Conservation (phyloP, 1,140 invertebrate genomes). For the Heliconius himera region DNA sequence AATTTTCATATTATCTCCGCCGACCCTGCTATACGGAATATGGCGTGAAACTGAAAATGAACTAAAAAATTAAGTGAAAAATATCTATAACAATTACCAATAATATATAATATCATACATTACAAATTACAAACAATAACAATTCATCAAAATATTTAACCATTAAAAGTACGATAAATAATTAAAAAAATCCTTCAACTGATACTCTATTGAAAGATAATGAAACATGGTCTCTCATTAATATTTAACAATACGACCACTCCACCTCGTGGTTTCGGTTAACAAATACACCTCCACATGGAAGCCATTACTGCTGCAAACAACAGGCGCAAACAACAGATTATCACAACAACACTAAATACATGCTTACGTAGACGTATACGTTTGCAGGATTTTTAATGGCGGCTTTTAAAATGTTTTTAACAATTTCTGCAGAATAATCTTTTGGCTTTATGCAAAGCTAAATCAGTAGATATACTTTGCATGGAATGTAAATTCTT, state of each 20-base stretch:
- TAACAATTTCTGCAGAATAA: background rate
- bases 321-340: background rate
- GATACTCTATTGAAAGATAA: constrained; percentile 27
- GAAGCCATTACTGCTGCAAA: constrained; percentile 30
- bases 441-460: background rate
- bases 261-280: constrained; percentile 21
- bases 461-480: background rate
- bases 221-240: constrained; percentile 27
- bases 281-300: constrained; percentile 27
- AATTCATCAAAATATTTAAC: background rate
- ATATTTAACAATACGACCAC: constrained; percentile 29
- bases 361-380: no score
- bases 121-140: background rate
- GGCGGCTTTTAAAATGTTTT: background rate
- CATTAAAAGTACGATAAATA: background rate
- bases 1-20: no score
- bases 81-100: no score
- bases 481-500: background rate
- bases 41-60: no score
- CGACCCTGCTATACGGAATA: no score
- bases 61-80: no score
- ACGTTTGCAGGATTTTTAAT: background rate
- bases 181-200: constrained; percentile 11
- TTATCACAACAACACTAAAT: background rate
- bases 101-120: no score